These are phyloP conservation scores for Endotricha flammealis DNA, from an alignment of 2,888 invertebrate genomes.

Conservation along the genomic window DNA sequence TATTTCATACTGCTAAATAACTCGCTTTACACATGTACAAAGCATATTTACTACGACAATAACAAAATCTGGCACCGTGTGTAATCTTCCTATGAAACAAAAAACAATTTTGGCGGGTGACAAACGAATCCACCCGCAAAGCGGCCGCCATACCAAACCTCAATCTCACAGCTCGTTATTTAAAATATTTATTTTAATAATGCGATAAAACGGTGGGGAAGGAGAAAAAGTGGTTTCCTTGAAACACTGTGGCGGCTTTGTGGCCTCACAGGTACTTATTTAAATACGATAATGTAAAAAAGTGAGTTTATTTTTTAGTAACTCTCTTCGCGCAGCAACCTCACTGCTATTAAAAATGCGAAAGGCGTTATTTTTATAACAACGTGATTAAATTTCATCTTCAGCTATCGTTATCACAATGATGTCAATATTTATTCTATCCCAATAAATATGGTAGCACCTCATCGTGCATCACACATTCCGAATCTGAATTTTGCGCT, in stretches of 20 bases:
- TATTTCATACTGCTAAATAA: not conserved
- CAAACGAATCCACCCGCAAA: conserved; percentile 30
- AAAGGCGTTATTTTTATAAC: conserved; percentile 1
- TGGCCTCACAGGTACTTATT: conserved; percentile 21
- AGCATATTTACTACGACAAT: not conserved
- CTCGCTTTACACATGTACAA: no score
- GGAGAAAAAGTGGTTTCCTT: conserved; percentile 25
- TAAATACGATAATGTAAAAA: conserved; percentile 10
- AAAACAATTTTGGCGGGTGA: conserved; percentile 32
- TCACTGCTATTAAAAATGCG: not conserved
- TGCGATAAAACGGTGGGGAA: conserved; percentile 27
- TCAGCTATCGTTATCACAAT: no score
- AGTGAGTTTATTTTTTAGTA: conserved; percentile 6
- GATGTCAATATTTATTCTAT: no score
- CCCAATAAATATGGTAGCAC: no score
- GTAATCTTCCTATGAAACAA: conserved; percentile 31
- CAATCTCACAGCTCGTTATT: conserved; percentile 40
- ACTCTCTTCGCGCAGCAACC: not conserved
- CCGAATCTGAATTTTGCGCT: no score
- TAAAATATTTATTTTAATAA: conserved; percentile 48
- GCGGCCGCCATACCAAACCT: conserved; percentile 27
- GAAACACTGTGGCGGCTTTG: conserved; percentile 25
- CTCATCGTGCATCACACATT: no score
- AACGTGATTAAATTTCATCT: no score
- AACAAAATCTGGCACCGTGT: conserved; percentile 9